Evolutionary conservation across 1,140 invertebrate species (phyloP).

Genomic region (Oedothorax gibbosus): DNA sequence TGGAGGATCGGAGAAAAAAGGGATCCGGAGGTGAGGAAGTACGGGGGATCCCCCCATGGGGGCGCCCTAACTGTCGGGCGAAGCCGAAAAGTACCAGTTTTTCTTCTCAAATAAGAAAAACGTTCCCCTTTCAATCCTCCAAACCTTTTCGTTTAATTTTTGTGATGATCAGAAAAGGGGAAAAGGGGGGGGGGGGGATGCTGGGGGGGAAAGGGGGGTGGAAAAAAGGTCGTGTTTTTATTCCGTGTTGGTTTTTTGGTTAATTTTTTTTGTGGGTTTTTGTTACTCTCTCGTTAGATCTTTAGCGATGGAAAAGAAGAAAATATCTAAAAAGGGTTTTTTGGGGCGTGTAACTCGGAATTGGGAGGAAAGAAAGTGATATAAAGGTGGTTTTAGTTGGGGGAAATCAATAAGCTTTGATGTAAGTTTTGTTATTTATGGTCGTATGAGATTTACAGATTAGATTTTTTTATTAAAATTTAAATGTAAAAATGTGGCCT

Average conservation of each 20-base stretch:
- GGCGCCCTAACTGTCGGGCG: background rate
- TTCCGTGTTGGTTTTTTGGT: constrained; percentile 27
- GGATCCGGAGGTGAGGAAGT: background rate
- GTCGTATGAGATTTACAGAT: too few relatives aligned
- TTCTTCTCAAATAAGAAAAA: constrained; percentile 46
- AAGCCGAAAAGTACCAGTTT: constrained; percentile 49
- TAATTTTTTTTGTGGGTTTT: too few relatives aligned
- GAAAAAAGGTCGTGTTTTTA: constrained; percentile 45
- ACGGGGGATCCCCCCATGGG: background rate
- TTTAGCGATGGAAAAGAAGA: background rate
- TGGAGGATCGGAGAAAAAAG: background rate
- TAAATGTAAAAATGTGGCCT: too few relatives aligned
- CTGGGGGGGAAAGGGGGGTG: background rate
- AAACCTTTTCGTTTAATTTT: constrained; percentile 51
- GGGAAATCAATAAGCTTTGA: too few relatives aligned
- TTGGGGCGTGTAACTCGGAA: background rate
- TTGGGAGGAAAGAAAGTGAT: constrained; percentile 6
- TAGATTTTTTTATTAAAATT: too few relatives aligned
- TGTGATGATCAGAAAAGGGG: constrained; percentile 18
- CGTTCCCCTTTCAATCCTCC: constrained; percentile 20
- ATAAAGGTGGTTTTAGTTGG: background rate
- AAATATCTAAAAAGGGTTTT: background rate
- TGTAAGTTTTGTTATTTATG: too few relatives aligned
- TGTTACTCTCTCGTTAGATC: too few relatives aligned
- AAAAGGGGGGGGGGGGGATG: background rate